Conservation (phyloP, 2,888 invertebrate genomes). For the Drosophila conformis region DNA sequence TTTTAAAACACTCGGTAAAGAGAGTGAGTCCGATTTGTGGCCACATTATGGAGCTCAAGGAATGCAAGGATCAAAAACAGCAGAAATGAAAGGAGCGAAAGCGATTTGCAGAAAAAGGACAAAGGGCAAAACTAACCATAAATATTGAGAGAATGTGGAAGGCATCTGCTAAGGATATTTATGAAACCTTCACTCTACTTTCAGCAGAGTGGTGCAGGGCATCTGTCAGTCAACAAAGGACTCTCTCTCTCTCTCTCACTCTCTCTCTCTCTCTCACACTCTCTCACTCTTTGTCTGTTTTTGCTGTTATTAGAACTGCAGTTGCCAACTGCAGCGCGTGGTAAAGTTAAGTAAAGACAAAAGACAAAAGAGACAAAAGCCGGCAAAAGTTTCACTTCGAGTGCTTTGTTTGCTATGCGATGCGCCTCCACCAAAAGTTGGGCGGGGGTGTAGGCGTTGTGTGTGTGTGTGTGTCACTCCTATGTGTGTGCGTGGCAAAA, state of each 20-base stretch:
- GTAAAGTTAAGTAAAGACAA: conserved; percentile 74
- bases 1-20: not conserved
- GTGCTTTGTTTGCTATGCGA: conserved; percentile 71
- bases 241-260: not conserved
- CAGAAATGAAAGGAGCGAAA: not conserved
- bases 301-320: conserved; percentile 63
- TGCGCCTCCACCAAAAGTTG: conserved; percentile 1
- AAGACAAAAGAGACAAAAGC: conserved; percentile 65
- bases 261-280: not conserved
- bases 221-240: not conserved
- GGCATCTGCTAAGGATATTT: not conserved
- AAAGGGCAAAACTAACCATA: not conserved
- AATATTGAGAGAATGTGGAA: not conserved
- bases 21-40: not conserved
- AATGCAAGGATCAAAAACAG: not conserved
- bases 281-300: not conserved
- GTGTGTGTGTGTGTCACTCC: not conserved
- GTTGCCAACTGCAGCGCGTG: conserved; percentile 69
- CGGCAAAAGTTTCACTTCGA: conserved; percentile 71
- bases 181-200: not conserved
- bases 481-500: conserved; percentile 21
- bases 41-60: not conserved
- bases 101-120: not conserved
- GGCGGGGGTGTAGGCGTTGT: not conserved
- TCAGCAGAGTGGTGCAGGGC: not conserved